Conservation (phyloP, 2,888 invertebrate species). For the Mimumesa dahlbomi region DNA sequence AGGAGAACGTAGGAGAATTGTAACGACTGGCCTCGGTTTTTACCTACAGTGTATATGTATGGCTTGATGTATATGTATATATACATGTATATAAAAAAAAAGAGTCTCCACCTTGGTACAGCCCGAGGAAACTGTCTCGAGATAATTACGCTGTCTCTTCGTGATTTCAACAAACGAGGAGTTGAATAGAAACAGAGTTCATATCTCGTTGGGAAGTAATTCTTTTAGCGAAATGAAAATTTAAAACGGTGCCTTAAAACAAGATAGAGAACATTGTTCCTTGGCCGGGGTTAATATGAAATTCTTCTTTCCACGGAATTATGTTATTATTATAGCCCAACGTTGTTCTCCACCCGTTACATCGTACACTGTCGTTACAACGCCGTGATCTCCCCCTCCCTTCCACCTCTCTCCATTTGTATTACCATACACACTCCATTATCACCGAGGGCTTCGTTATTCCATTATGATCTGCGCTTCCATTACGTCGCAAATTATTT, state of each 20-base stretch:
- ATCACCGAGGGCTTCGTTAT: conserved; percentile 43
- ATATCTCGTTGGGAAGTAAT: conserved; percentile 40
- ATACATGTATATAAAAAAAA: too few species aligned
- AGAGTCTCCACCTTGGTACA: conserved; percentile 1
- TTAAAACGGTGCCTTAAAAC: conserved; percentile 24
- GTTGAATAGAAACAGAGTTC: conserved; percentile 36
- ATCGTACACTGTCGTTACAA: conserved; percentile 17
- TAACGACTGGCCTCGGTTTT: too few species aligned
- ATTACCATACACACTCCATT: conserved; percentile 33
- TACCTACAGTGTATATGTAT: too few species aligned
- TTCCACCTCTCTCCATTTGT: too few species aligned
- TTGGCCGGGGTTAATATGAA: conserved; percentile 25
- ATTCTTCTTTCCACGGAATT: conserved; percentile 38
- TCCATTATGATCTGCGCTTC: conserved; percentile 36
- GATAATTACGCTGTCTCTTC: conserved; percentile 49
- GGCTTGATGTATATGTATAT: too few species aligned
- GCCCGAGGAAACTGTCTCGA: conserved; percentile 36
- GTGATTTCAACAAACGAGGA: conserved; percentile 50
- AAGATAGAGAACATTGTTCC: conserved; percentile 1
- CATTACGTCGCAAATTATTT: conserved; percentile 33
- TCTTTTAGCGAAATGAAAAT: conserved; percentile 49
- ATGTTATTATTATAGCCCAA: conserved; percentile 30
- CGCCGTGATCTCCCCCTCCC: not conserved
- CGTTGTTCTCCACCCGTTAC: conserved; percentile 25
- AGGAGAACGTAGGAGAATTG: too few species aligned